phyloP scores from a whole-genome alignment of 2,113 vertebrate genomes.

The Cyphomyrus discorhynchus region DNA sequence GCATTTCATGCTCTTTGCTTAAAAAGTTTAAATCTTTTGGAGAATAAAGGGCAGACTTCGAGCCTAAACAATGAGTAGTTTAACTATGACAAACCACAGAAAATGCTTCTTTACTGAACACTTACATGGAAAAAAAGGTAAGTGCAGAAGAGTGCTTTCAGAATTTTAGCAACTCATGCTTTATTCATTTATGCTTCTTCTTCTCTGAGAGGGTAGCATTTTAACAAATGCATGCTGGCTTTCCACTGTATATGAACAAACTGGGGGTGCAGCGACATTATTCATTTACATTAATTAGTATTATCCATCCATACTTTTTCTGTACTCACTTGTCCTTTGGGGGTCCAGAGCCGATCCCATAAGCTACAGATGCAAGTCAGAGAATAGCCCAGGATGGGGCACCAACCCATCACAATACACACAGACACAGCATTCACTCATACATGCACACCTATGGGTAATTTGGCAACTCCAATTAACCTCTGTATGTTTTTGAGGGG shows the following conservation, averaged over 20 bases:
- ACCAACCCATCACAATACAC: not conserved
- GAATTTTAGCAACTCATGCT: not conserved
- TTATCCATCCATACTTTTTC: not conserved
- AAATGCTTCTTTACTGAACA: not conserved
- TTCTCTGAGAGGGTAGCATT: constrained; percentile 3
- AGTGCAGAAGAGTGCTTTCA: not conserved
- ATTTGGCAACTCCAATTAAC: not conserved
- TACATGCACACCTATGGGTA: not conserved
- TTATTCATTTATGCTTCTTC: constrained; percentile 20
- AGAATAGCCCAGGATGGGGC: not conserved
- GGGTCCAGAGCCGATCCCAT: not conserved
- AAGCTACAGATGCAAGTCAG: not conserved
- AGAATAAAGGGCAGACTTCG: not conserved
- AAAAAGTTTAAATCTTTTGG: constrained; percentile 13
- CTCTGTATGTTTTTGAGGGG: not conserved
- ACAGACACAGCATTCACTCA: not conserved
- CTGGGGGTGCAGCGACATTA: not conserved
- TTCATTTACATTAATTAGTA: not conserved
- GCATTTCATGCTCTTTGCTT: constrained; percentile 21
- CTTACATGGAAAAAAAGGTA: not conserved
- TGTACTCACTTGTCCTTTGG: not conserved
- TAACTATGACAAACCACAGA: not conserved
- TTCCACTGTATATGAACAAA: not conserved
- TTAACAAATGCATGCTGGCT: not conserved
- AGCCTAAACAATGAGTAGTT: not conserved